Conservation (phyloP, 2,797 vertebrate genomes). For the Pagetopsis macropterus region DNA sequence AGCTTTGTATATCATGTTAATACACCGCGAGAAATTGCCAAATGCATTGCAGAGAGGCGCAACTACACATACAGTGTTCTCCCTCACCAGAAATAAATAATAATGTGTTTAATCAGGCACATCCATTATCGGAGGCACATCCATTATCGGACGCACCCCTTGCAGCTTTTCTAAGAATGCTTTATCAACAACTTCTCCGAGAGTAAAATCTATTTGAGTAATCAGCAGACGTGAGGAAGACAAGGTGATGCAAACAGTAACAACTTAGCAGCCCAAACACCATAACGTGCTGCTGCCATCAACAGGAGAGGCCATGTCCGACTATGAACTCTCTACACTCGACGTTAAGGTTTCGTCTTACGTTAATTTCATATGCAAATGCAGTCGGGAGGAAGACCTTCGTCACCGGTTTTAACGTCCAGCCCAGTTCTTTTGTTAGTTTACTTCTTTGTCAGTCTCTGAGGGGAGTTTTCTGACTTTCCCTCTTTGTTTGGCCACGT, state of each 20-base stretch:
- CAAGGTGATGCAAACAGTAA: not conserved
- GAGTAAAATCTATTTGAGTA: not conserved
- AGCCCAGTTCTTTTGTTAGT: constrained; percentile 84
- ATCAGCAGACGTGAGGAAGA: not conserved
- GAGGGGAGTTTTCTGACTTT: constrained; percentile 53
- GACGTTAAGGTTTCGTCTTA: constrained; percentile 74
- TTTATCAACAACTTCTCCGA: constrained; percentile 15
- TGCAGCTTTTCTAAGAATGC: not conserved
- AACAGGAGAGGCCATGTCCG: constrained; percentile 20
- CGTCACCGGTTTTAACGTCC: constrained; percentile 80
- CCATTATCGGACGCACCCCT: constrained; percentile 12
- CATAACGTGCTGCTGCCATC: constrained; percentile 49
- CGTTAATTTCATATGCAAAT: constrained; percentile 84
- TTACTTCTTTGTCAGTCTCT: constrained; percentile 82
- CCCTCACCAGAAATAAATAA: not conserved
- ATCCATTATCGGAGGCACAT: constrained; percentile 8
- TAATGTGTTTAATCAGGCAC: not conserved
- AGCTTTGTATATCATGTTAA: not conserved
- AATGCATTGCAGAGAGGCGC: not conserved
- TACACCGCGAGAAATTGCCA: not conserved
- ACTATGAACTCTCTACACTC: constrained; percentile 29
- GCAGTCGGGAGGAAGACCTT: constrained; percentile 64
- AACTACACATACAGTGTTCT: not conserved
- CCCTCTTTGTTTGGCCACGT: constrained; percentile 67
- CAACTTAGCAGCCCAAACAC: constrained; percentile 1